These are phyloP conservation scores for Trimorus sp. DNA, from an alignment of 2,888 invertebrate genomes.

Conservation along the genomic window DNA sequence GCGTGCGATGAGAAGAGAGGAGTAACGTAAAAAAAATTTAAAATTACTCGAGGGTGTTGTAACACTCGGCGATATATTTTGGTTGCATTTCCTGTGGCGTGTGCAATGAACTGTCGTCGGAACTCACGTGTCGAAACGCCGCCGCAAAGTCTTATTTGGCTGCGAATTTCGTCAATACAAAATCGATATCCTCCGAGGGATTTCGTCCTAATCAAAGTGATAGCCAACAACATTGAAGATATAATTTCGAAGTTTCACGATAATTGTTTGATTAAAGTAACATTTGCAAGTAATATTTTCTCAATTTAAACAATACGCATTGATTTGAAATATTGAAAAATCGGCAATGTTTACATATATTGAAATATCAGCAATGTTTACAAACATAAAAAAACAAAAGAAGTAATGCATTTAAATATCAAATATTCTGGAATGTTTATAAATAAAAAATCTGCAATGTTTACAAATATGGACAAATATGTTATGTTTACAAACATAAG, in stretches of 20 bases:
- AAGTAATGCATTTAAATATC: too few relatives aligned
- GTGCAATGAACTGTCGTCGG: slow-evolving; percentile 59
- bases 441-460: too few relatives aligned
- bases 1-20: slow-evolving; percentile 44
- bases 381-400: too few relatives aligned
- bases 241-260: too few relatives aligned
- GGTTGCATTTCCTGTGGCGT: slow-evolving; percentile 52
- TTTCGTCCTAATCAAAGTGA: not conserved
- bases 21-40: slow-evolving; percentile 40
- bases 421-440: too few relatives aligned
- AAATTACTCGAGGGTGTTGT: slow-evolving; percentile 61
- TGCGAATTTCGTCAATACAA: slow-evolving; percentile 20
- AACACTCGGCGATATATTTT: slow-evolving; percentile 52
- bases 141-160: slow-evolving; percentile 10
- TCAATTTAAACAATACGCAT: not conserved
- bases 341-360: too few relatives aligned
- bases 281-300: too few relatives aligned
- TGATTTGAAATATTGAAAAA: too few relatives aligned
- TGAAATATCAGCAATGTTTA: too few relatives aligned
- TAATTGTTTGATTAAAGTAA: too few relatives aligned
- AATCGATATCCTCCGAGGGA: not conserved
- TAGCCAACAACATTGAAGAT: not conserved
- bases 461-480: too few relatives aligned
- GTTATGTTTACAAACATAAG: too few relatives aligned
- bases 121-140: slow-evolving; percentile 31